Evolutionary conservation across 2,888 invertebrate genomes (phyloP).

Genomic region (Amblyjoppa proteus): DNA sequence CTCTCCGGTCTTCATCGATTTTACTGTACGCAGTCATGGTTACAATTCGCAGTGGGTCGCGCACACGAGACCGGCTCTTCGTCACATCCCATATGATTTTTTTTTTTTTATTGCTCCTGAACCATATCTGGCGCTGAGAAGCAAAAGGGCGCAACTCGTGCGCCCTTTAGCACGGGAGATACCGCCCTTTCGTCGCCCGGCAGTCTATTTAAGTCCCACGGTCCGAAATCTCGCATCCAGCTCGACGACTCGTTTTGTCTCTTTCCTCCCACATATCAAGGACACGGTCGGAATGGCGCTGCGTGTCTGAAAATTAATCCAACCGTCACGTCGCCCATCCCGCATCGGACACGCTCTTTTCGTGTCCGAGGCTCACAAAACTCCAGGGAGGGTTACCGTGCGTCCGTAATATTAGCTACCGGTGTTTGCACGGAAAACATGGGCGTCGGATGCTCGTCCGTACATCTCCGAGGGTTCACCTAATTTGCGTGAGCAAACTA

Average conservation of each 20-base stretch:
- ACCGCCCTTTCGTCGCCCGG: not conserved
- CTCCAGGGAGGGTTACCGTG: not conserved
- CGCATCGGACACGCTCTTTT: not conserved
- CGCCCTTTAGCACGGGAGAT: not conserved
- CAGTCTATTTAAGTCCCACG: not conserved
- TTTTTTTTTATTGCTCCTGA: not conserved
- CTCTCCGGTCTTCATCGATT: constrained; percentile 71
- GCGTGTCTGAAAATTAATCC: constrained; percentile 27
- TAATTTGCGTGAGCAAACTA: constrained; percentile 63
- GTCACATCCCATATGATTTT: not conserved
- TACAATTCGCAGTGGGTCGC: constrained; percentile 4
- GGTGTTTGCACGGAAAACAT: constrained; percentile 62
- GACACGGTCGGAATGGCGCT: not conserved
- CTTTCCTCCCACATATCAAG: constrained; percentile 10
- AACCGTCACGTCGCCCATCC: not conserved
- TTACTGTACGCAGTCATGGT: not conserved
- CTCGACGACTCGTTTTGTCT: constrained; percentile 12
- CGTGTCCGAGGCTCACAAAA: constrained; percentile 24
- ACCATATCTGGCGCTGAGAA: not conserved
- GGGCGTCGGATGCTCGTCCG: constrained; percentile 2
- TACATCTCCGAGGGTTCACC: constrained; percentile 1
- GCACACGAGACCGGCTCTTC: not conserved
- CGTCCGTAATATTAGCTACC: constrained; percentile 48
- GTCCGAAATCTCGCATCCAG: not conserved
- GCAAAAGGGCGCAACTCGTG: not conserved